Evolutionary conservation across 2,888 invertebrate species (phyloP), one percentile per base, ranked within the genome.

Genomic region (Helicoverpa assulta): DNA sequence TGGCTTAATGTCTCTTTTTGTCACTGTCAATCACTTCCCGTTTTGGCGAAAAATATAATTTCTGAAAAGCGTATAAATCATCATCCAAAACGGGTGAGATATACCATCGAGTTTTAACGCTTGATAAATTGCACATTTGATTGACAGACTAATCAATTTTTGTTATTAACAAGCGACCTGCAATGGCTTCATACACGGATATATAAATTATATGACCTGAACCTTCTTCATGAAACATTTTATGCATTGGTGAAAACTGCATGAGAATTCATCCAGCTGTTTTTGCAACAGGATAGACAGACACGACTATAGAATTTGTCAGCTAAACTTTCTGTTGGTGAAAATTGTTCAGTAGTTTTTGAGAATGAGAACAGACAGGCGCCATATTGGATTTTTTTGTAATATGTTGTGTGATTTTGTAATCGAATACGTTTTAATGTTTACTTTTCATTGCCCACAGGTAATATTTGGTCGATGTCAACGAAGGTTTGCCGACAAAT

Each of bases 361-460:
- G 26, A 26, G 26, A 26, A 4, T 26, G 26, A 26, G 2, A 4
- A 26, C 26, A 26, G 26, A 4, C 26, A 26, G 26, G 26, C 26
- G 26, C 26, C 26, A 26, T 26, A 26, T 26, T 26, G 26, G 26
- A 26, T 26, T 26, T 26, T 33, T 6, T 33, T 3, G 5, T 5
- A 33, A 33, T 33, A 7, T 33, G 33, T 33, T 8, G 8, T 33
- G 33, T 50, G n/a, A 61, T 26, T 47, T 52, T 40, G 29, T 50
- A 21, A 26, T 50, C 56, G 52, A 60, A 58, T 65, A 50, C 29
- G 29, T 40, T 65, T 62, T 68, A 75, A 76, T 65, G 33, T 80
- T 76, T 62, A 66, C 18, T 79, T 79, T 79, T 70, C 61, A 78
- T 88, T 88, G 84, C 86, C 83, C 72, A 69, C 88, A 87, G 88